Conservation (phyloP, 2,113 vertebrate species). For the Gopherus flavomarginatus region DNA sequence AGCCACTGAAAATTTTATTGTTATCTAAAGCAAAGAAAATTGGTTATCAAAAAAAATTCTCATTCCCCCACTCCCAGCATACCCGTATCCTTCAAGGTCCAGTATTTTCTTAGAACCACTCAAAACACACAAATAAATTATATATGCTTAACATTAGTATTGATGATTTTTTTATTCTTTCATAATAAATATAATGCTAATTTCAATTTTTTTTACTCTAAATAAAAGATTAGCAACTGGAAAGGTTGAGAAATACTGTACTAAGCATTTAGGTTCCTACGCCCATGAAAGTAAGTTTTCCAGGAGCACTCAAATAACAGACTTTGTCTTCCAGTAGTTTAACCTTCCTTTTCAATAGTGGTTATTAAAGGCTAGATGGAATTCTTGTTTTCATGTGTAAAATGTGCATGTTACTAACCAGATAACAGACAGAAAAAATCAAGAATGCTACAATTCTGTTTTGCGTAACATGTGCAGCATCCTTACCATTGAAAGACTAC, state of each 20-base stretch:
- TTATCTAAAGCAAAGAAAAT: not conserved
- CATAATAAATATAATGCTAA: not conserved
- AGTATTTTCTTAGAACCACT: not conserved
- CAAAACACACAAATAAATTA: conserved; percentile 10
- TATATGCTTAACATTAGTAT: not conserved
- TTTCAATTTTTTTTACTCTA: not conserved
- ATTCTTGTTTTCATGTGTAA: conserved; percentile 49
- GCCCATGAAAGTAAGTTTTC: conserved; percentile 49
- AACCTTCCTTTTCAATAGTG: not conserved
- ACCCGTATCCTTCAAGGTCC: conserved; percentile 8
- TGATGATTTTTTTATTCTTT: not conserved
- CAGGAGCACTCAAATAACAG: not conserved
- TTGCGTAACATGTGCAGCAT: not conserved
- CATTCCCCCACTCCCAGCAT: conserved; percentile 3
- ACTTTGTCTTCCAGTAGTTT: conserved; percentile 41
- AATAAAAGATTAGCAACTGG: not conserved
- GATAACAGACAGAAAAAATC: conserved; percentile 16
- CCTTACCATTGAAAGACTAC: not conserved
- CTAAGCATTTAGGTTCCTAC: not conserved
- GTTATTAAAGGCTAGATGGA: conserved; percentile 5
- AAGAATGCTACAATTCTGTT: conserved; percentile 3
- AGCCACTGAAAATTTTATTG: not conserved
- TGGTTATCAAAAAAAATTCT: not conserved
- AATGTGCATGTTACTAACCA: not conserved
- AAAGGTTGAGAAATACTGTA: not conserved